Evolutionary conservation across 2,113 vertebrate genomes (phyloP).

Genomic region (Chrysemys picta): DNA sequence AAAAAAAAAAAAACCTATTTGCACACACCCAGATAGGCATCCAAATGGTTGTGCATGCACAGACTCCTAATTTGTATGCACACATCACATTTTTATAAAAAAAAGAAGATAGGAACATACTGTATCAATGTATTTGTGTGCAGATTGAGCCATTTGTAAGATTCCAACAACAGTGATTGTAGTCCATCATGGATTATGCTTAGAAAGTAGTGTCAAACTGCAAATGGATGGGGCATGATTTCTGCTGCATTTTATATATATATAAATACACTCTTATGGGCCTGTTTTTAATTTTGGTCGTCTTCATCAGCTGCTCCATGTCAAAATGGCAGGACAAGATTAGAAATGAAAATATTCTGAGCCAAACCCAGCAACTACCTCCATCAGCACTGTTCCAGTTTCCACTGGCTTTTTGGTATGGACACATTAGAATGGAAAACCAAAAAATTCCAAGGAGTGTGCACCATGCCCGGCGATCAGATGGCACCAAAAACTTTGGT

Average conservation of each 20-base stretch:
- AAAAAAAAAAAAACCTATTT: background rate
- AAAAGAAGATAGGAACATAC: background rate
- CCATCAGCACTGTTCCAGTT: background rate
- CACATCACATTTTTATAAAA: background rate
- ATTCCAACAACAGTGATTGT: constrained; percentile 12
- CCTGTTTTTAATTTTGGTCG: background rate
- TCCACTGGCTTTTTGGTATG: background rate
- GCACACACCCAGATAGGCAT: background rate
- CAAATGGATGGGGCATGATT: constrained; percentile 34
- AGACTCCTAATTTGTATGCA: background rate
- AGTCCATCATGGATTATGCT: constrained; percentile 17
- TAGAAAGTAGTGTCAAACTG: constrained; percentile 29
- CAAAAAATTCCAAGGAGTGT: background rate
- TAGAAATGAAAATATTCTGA: background rate
- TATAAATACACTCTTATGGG: background rate
- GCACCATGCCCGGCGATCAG: background rate
- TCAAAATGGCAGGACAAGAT: background rate
- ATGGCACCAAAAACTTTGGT: background rate
- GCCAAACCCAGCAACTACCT: background rate
- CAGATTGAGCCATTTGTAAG: background rate
- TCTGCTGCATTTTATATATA: constrained; percentile 58
- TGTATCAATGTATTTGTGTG: background rate
- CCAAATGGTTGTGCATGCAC: background rate
- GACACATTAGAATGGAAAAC: background rate
- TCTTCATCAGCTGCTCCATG: background rate